Percentiles rank a stretch among this genome's conserved stretches.
phyloP scores from a whole-genome alignment of 2,113 vertebrate species.

The Clupea harengus region DNA sequence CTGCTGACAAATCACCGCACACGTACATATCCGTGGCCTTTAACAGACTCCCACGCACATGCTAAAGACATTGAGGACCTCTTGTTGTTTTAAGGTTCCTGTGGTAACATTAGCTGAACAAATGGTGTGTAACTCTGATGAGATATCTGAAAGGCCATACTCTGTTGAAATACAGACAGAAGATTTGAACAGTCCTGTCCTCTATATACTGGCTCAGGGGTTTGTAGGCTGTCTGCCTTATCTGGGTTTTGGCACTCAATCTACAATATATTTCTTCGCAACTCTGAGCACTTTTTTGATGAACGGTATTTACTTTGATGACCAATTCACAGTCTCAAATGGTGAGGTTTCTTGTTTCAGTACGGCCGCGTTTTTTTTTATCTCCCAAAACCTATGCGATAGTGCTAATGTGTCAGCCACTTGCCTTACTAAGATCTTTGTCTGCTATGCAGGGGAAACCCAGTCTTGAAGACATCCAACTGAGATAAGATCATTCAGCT shows the following conservation, averaged over 20 bases:
- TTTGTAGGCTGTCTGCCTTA: background rate
- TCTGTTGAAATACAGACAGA: background rate
- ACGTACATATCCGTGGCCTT: conserved; percentile 14
- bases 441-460: background rate
- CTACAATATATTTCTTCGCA: background rate
- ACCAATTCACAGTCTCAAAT: background rate
- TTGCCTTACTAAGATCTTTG: background rate
- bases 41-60: conserved; percentile 23
- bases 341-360: background rate
- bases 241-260: conserved; percentile 4
- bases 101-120: conserved; percentile 32
- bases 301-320: background rate
- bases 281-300: background rate
- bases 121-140: conserved; percentile 3
- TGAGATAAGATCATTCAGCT: background rate
- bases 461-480: background rate
- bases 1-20: conserved; percentile 15
- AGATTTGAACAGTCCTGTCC: background rate
- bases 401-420: background rate
- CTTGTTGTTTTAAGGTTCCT: conserved; percentile 19
- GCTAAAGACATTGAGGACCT: conserved; percentile 29
- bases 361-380: background rate
- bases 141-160: conserved; percentile 17
- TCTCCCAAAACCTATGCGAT: background rate
- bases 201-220: background rate